Evolutionary conservation across 2,797 vertebrate species (phyloP).

Genomic region (Meda fulgida): DNA sequence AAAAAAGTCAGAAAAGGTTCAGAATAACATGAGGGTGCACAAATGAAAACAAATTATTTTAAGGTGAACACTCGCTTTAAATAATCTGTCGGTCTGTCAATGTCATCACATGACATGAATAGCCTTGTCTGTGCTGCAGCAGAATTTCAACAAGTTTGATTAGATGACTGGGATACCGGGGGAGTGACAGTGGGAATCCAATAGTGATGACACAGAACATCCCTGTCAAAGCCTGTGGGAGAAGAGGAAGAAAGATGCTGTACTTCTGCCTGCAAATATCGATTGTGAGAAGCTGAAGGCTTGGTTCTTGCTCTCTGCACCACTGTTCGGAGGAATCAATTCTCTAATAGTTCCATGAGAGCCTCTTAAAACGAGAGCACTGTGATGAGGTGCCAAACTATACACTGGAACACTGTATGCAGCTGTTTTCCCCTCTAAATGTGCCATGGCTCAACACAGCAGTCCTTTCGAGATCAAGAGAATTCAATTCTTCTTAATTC

Average conservation of each 20-base stretch:
- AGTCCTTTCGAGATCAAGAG: not conserved
- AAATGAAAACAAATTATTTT: not conserved
- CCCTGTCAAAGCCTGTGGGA: constrained; percentile 17
- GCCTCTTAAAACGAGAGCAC: constrained; percentile 40
- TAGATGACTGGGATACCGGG: constrained; percentile 29
- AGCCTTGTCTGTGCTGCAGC: not conserved
- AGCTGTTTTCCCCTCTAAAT: not conserved
- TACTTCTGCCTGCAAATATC: constrained; percentile 52
- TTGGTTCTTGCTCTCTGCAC: constrained; percentile 56
- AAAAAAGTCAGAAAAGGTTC: no score
- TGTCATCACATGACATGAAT: not conserved
- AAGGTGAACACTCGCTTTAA: no score
- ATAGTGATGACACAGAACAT: constrained; percentile 36
- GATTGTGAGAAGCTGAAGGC: constrained; percentile 51
- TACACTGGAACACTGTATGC: constrained; percentile 21
- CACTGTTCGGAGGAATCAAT: constrained; percentile 52
- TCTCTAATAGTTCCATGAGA: constrained; percentile 49
- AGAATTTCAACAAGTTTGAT: constrained; percentile 17
- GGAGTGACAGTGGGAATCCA: constrained; percentile 14
- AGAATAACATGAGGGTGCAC: not conserved
- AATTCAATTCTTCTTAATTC: not conserved
- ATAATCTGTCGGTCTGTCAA: not conserved
- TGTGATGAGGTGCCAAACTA: constrained; percentile 3
- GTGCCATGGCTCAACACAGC: not conserved
- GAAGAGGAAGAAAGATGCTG: constrained; percentile 35